Conservation (phyloP, 2,113 vertebrate genomes). For the Gorsachius goisagi region DNA sequence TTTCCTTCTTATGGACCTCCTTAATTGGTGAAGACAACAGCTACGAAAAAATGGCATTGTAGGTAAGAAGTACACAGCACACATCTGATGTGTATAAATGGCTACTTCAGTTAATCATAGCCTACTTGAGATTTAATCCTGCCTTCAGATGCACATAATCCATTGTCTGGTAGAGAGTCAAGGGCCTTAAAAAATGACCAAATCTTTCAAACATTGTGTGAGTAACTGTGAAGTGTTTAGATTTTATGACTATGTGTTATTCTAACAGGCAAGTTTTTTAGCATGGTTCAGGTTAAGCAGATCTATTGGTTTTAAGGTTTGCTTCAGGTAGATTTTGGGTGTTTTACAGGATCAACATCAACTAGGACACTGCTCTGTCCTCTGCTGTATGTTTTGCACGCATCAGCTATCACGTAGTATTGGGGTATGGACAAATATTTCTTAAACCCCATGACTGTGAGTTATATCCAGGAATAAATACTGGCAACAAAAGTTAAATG, state of each 20-base stretch:
- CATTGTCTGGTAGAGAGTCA: not conserved
- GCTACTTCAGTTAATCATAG: not conserved
- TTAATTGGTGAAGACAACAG: not conserved
- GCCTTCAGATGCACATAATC: not conserved
- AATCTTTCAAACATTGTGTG: not conserved
- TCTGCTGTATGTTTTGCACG: not conserved
- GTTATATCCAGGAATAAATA: slow-evolving; percentile 45
- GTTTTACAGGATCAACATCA: not conserved
- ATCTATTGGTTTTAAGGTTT: not conserved
- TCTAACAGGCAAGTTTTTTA: not conserved
- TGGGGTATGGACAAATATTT: slow-evolving; percentile 16
- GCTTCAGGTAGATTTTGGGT: not conserved
- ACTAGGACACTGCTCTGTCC: not conserved
- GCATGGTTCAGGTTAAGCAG: not conserved
- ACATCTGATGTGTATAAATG: not conserved
- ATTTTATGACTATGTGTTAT: not conserved
- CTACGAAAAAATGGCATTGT: not conserved
- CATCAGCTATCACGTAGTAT: not conserved
- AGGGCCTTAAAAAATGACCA: not conserved
- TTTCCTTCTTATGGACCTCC: not conserved
- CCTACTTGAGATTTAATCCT: not conserved
- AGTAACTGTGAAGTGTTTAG: not conserved
- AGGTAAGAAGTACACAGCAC: not conserved
- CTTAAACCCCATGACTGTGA: slow-evolving; percentile 28
- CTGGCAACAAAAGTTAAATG: slow-evolving; percentile 45